Evolutionary conservation across 2,888 invertebrate species (phyloP), one percentile per base, ranked within the genome.

Genomic region (Chrysodeixis includens): DNA sequence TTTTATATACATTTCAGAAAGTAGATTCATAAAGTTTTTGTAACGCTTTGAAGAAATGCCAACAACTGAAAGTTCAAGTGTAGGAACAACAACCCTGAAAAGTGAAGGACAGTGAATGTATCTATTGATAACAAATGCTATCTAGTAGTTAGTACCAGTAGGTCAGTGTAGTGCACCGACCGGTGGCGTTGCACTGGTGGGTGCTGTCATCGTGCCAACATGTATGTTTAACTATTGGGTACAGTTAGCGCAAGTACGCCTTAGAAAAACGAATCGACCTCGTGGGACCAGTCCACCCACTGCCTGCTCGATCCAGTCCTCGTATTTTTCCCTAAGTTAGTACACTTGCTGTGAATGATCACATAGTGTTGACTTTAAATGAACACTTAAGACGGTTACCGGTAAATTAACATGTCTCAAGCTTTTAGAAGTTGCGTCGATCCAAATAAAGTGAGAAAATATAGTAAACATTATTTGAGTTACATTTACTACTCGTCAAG

Each of bases 251-350:
- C 71, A 85, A 83, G 90, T 85, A 86, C 90, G 91, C 90, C 90
- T 90, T 88, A 90, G 89, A 94, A 94, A 93, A 93, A 93, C 87
- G 75, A 69, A 85, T 79, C 82, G 83, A 81, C 83, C 83, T 81
- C 86, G 81, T 74, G 86, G 69, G 87, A 92, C 93, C 87, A 84
- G 94, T 94, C 88, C 93, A 88, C 94, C 94, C 92, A 94, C 94
- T 87, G 83, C 64, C 87, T 85, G 78, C 68, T 71, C 68, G 71
- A 77, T 82, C 83, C 86, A 87, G 83, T 83, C 85, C 70, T 71
- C 79, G 75, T 74, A 67, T 82, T 84, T 83, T 88, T 82, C 79
- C 74, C 83, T 85, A 83, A 82, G 79, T 88, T 85, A 79, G 83
- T 72, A 67, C 62, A 80, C 76, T 76, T 66, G 74, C 66, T 59